Base-by-base conservation (phyloP, 2,113 vertebrate species). In the Odontesthes bonariensis region DNA sequence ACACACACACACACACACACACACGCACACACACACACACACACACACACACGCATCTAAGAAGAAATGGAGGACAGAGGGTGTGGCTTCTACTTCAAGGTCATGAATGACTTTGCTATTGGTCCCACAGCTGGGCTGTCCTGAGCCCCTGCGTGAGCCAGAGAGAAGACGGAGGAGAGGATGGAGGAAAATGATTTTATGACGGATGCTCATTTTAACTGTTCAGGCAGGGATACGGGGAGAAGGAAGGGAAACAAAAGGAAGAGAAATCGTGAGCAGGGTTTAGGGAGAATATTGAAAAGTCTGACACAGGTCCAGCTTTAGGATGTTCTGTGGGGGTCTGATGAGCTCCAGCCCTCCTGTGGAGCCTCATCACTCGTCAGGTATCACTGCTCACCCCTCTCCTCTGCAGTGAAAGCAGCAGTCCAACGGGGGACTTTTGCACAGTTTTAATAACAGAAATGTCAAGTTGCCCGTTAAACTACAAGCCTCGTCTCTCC, bases 91-190 rank as follows among this genome's bases (percentile, higher is more conserved):
- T 54, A 17, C 83, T 69, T 69, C 90, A 91, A 89, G 89, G 90
- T 91, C 90, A 84, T 65, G 51, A 42, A 67, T 80, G 90, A 88
- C 80, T 81, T 71, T 49, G 70, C 81, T 11, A 89, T 92, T 80
- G 69, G 69, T 89, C 88, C 86, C 81, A 66, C 90, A 89, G 91
- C 84, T 75, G 88, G 78, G 75, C 71, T 75, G 38, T 87, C 69
- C 66, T 82, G 79, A 86, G 79, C 84, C 52, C 75, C 49, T 27
- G 73, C 27, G 10, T 61, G 80, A 84, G 83, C 75, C 9, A 47
- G 68, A 20, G 47, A 40, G 46, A 32, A 81, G 40, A 12, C 8
- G 14, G 70, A 46, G 60, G 53, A 35, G 1, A 0, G 44, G 46
- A 49, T 62, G 59, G 38, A 20, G 8, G 40, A 27, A 19, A 27